Percentiles rank a stretch among this genome's conserved stretches.
These are phyloP conservation scores for Escarpia spicata DNA, from an alignment of 2,888 invertebrate species.

Conservation along the genomic window DNA sequence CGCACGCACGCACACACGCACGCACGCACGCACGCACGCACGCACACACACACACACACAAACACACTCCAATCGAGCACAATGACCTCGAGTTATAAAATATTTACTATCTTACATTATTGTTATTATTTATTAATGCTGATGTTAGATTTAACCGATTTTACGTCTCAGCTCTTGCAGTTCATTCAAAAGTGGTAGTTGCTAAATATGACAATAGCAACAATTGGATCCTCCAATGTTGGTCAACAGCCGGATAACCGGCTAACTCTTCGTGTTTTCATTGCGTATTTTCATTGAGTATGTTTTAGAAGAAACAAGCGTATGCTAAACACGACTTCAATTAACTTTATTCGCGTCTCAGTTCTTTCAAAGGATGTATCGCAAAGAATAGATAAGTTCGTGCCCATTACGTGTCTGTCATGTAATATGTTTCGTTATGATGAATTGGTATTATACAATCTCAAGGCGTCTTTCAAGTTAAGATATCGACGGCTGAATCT, in stretches of 20 bases:
- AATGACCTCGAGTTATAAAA: no score
- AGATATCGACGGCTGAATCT: background rate
- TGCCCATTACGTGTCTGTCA: background rate
- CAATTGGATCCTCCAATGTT: no score
- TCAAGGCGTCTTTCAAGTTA: background rate
- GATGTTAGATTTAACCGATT: background rate
- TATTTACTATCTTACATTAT: background rate
- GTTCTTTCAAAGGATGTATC: background rate
- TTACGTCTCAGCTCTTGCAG: background rate
- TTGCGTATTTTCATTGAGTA: background rate
- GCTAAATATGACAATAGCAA: no score
- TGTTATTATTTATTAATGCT: background rate
- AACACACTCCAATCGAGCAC: no score
- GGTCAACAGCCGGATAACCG: no score
- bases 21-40: no score
- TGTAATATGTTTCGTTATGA: background rate
- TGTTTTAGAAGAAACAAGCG: background rate
- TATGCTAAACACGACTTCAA: background rate
- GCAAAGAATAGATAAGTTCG: background rate
- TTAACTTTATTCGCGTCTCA: background rate
- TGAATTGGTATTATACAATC: background rate
- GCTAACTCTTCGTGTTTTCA: background rate
- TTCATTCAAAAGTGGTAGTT: no score
- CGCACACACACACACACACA: no score
- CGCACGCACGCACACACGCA: no score